Conservation (phyloP, 1,140 invertebrate genomes). For the Babylonia areolata region DNA sequence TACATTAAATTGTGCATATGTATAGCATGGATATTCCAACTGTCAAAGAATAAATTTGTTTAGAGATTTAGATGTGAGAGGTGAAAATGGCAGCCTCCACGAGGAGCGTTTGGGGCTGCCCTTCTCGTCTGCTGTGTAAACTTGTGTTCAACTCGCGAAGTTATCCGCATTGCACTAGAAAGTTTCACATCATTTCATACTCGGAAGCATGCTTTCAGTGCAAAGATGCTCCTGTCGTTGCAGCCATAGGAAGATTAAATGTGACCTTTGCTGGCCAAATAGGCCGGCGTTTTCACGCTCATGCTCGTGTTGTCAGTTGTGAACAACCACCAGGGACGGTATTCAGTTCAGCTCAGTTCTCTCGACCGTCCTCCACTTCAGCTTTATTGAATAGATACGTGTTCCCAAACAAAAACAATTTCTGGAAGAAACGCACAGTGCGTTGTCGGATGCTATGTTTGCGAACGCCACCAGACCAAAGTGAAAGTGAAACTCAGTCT, state of each 20-base stretch:
- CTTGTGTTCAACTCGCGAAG: background rate
- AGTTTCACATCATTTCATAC: background rate
- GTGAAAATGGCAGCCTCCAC: constrained; percentile 30
- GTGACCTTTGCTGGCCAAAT: background rate
- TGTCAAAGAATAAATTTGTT: background rate
- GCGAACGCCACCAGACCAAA: background rate
- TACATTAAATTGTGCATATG: too few relatives aligned
- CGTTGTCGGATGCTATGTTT: background rate
- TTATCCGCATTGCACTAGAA: background rate
- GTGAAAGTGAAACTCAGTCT: background rate
- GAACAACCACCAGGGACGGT: background rate
- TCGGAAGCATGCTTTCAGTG: background rate
- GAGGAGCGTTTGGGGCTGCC: constrained; percentile 9
- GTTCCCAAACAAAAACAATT: background rate
- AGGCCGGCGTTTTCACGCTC: background rate
- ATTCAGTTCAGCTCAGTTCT: background rate
- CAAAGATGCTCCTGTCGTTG: background rate
- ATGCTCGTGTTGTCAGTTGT: too few relatives aligned
- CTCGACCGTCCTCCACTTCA: background rate
- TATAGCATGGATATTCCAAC: too few relatives aligned
- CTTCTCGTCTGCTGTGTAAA: background rate
- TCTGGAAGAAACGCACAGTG: background rate
- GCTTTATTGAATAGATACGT: too few relatives aligned
- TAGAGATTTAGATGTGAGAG: background rate
- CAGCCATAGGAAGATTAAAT: background rate